Percentiles rank a stretch among this genome's conserved stretches.
These are phyloP conservation scores for Lathronympha strigana DNA, from an alignment of 2,888 invertebrate species.

Conservation along the genomic window DNA sequence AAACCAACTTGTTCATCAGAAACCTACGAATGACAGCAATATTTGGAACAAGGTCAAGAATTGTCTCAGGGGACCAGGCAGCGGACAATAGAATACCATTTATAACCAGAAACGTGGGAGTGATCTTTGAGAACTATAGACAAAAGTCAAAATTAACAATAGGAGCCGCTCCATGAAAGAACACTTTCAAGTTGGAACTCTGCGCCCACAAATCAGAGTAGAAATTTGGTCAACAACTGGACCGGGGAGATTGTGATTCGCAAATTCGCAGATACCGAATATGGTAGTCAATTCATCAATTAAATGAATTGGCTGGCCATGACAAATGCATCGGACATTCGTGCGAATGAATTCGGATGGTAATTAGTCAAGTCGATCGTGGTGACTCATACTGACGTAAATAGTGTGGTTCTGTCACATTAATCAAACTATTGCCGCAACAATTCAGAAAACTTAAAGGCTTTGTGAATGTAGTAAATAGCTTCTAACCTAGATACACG, in stretches of 20 bases:
- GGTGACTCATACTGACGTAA: conserved; percentile 32
- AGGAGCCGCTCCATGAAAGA: conserved; percentile 47
- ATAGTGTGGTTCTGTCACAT: conserved; percentile 30
- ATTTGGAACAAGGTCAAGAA: conserved; percentile 79
- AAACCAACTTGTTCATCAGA: conserved; percentile 42
- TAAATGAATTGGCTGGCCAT: conserved; percentile 52
- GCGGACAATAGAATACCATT: conserved; percentile 72
- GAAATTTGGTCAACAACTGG: conserved; percentile 30
- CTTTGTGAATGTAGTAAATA: conserved; percentile 26
- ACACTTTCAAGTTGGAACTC: conserved; percentile 35
- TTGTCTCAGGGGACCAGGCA: conserved; percentile 68
- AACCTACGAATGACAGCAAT: conserved; percentile 55
- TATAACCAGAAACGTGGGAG: conserved; percentile 70
- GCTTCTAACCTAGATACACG: conserved; percentile 18
- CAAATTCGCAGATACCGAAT: conserved; percentile 55
- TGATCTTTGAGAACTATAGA: conserved; percentile 66
- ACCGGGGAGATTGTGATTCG: conserved; percentile 48
- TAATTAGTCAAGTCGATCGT: conserved; percentile 44
- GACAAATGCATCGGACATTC: conserved; percentile 51
- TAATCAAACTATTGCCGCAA: conserved; percentile 28
- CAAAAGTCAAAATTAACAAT: conserved; percentile 58
- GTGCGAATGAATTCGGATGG: conserved; percentile 45
- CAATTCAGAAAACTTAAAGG: conserved; percentile 16
- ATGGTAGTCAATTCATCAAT: conserved; percentile 55
- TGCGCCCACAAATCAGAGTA: conserved; percentile 35